Percentiles rank a stretch among this genome's conserved stretches.
phyloP scores from a whole-genome alignment of 2,888 invertebrate species.

The Melanophora roralis region DNA sequence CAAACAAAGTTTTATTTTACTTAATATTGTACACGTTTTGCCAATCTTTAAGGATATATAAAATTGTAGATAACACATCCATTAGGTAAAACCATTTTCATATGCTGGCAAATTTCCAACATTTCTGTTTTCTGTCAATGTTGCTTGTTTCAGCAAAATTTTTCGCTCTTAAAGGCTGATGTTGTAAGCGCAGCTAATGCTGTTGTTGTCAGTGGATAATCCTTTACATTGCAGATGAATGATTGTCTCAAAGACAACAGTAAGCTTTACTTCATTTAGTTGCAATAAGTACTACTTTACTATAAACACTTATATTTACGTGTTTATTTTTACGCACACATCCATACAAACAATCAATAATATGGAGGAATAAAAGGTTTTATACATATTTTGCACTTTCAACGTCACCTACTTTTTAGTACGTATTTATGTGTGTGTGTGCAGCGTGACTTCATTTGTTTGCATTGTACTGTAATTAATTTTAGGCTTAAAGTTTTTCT shows the following conservation, averaged over 20 bases:
- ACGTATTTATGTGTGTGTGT: not conserved
- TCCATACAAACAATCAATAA: not conserved
- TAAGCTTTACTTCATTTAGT: slow-evolving; percentile 62
- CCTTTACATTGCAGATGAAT: slow-evolving; percentile 46
- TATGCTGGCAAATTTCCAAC: slow-evolving; percentile 53
- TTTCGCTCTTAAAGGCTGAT: slow-evolving; percentile 16
- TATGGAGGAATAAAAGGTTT: no score
- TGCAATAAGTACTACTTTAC: slow-evolving; percentile 56
- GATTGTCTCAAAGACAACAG: slow-evolving; percentile 39
- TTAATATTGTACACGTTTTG: no score
- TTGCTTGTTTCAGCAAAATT: slow-evolving; percentile 40
- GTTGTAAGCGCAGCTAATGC: slow-evolving; percentile 1
- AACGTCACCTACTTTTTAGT: not conserved
- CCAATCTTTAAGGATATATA: no score
- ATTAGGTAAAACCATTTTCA: not conserved
- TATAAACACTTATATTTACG: slow-evolving; percentile 36
- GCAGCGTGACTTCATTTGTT: slow-evolving; percentile 26
- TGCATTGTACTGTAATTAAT: slow-evolving; percentile 56
- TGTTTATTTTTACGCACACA: slow-evolving; percentile 11
- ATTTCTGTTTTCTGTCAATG: slow-evolving; percentile 35
- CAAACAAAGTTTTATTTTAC: no score
- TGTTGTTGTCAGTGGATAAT: slow-evolving; percentile 50
- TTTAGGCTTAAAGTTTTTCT: slow-evolving; percentile 32
- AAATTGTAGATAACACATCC: not conserved
- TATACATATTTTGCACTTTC: slow-evolving; percentile 23